Evolutionary conservation across 2,797 vertebrate genomes (phyloP).

Genomic region (Pipistrellus kuhlii): DNA sequence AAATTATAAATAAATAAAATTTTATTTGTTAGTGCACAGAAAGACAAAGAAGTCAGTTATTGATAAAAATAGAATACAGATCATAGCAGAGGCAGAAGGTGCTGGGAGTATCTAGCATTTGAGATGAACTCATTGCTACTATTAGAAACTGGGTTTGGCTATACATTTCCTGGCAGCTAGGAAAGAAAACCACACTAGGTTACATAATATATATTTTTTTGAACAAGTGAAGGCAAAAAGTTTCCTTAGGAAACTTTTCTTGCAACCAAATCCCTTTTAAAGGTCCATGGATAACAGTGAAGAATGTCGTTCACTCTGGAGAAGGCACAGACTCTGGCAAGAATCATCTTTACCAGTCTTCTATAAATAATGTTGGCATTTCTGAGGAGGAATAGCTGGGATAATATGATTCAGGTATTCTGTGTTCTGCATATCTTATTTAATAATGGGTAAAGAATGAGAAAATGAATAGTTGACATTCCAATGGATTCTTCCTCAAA

Average conservation of each 20-base stretch:
- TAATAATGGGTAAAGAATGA: not conserved
- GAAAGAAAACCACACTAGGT: not conserved
- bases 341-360: not conserved
- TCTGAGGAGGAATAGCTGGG: not conserved
- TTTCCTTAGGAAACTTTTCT: not conserved
- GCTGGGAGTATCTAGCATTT: not conserved
- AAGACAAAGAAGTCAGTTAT: constrained; percentile 35
- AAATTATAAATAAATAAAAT: constrained; percentile 32
- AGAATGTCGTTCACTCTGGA: constrained; percentile 9
- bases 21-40: not conserved
- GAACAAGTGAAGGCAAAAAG: not conserved
- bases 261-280: constrained; percentile 30
- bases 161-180: not conserved
- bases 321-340: not conserved
- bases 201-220: not conserved
- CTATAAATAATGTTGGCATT: not conserved
- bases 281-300: not conserved
- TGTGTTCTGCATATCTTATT: not conserved
- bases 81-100: not conserved
- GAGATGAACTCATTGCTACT: not conserved
- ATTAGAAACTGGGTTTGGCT: not conserved
- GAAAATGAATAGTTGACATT: not conserved
- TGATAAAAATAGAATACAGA: constrained; percentile 16
- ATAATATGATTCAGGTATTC: not conserved
- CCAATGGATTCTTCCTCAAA: not conserved